Percentiles rank a stretch among this genome's conserved stretches.
phyloP scores from a whole-genome alignment of 2,888 invertebrate species.

The Drosophila affinis region DNA sequence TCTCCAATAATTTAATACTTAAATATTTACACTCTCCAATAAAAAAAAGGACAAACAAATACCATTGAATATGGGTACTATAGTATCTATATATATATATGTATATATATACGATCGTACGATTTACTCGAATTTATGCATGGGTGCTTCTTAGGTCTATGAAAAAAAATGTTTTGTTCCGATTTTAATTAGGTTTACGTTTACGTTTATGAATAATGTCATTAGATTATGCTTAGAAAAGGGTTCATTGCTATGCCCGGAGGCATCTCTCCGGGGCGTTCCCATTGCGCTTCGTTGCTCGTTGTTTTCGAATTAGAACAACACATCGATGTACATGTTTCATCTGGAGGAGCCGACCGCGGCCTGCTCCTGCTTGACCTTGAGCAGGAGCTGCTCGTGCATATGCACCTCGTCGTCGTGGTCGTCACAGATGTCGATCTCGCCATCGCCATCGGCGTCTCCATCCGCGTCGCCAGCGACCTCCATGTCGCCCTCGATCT shows the following conservation, averaged over 20 bases:
- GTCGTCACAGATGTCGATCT: constrained; percentile 81
- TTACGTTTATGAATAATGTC: constrained; percentile 15
- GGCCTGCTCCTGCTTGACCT: constrained; percentile 73
- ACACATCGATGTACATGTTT: constrained; percentile 81
- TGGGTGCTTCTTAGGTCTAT: constrained; percentile 58
- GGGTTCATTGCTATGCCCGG: constrained; percentile 26
- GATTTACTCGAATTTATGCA: no score
- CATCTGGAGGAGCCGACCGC: constrained; percentile 69
- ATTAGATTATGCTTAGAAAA: constrained; percentile 38
- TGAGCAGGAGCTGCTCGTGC: constrained; percentile 67
- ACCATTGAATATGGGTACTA: constrained; percentile 33
- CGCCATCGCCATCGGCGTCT: constrained; percentile 62
- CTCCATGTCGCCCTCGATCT: constrained; percentile 47
- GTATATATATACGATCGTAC: constrained; percentile 2
- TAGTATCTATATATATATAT: constrained; percentile 3
- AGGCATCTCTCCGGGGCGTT: constrained; percentile 24
- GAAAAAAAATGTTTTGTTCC: constrained; percentile 47
- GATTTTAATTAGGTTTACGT: not conserved
- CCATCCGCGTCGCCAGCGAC: constrained; percentile 40
- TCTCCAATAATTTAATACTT: constrained; percentile 33
- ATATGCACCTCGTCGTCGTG: constrained; percentile 67
- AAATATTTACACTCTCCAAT: constrained; percentile 52
- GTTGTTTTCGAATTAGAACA: constrained; percentile 66
- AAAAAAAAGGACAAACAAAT: constrained; percentile 40
- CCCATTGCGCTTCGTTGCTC: constrained; percentile 29